Base-by-base conservation (phyloP, 2,888 invertebrate genomes). In the Keiferia lycopersicella region DNA sequence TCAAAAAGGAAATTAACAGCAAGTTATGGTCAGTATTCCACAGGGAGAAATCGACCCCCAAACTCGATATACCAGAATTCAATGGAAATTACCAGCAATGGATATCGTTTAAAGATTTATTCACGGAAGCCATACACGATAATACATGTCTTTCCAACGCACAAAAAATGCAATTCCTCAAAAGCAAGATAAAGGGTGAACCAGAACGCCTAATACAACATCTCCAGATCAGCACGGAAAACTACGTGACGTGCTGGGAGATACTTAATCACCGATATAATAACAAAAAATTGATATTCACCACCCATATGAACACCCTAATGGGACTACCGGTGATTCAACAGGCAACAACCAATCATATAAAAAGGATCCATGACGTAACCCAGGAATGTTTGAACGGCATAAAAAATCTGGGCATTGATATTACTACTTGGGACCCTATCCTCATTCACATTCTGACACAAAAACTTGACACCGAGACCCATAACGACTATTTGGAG, bases 341-440 rank as follows among this genome's bases (percentile, higher is more conserved):
- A 50, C 45, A 50, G 30, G 16, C 18, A 50, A 16, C 50, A 14
- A 16, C 26, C 34, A 20, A 30, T 16, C 48, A 26, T 10, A 41
- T 45, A 39, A 59, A 41, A 30, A n/a, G 22, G 6, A 41, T 59
- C 3, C 20, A 59, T 16, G 59, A 57, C n/a, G 34, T 34, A 57
- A 57, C 57, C 14, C 14, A 30, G 20, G 70, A 72, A 58, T 66
- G 68, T 48, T 50, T 73, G 1, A 69, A 75, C 34, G 70, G 68
- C 0, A 69, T 73, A 6, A 72, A 69, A 34, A 70, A 68, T 16
- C 34, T 71, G 8, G 71, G 67, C 0, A 61, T 65, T 0, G 64
- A 70, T 50, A 64, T 68, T 0, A 11, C 20, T 0, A 66, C 66
- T 0, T 73, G 73, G 71, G 71, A 71, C 30, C 71, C 71, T 0